Evolutionary conservation across 2,797 vertebrate genomes (phyloP).

Genomic region (Naso thynnoides): DNA sequence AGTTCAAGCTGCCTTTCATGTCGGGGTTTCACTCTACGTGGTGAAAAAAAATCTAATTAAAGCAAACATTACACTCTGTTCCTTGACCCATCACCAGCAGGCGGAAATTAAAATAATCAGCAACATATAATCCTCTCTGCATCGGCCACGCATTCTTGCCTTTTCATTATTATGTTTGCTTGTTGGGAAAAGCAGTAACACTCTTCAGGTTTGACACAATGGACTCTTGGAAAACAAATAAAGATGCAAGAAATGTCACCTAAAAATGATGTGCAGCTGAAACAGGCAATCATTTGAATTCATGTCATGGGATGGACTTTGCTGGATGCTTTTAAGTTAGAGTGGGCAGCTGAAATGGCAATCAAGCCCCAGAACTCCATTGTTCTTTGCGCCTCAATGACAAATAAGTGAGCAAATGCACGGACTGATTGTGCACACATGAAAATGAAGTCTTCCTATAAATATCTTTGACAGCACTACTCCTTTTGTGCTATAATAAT

Average conservation of each 20-base stretch:
- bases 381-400: conserved; percentile 44
- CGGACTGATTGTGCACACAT: conserved; percentile 16
- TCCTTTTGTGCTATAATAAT: background rate
- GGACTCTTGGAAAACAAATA: background rate
- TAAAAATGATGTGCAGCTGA: background rate
- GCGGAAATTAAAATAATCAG: background rate
- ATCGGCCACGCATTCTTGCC: too few relatives aligned
- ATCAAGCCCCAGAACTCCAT: conserved; percentile 34
- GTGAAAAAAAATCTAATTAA: background rate
- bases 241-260: background rate
- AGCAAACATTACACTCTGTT: background rate
- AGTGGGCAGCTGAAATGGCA: conserved; percentile 23
- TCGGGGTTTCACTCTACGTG: background rate
- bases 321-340: conserved; percentile 21
- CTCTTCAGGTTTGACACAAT: background rate
- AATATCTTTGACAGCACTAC: conserved; percentile 2
- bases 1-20: background rate
- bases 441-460: conserved; percentile 20
- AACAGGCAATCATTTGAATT: conserved; percentile 6
- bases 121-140: background rate
- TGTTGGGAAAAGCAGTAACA: background rate
- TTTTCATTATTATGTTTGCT: background rate
- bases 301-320: conserved; percentile 5
- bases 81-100: background rate
- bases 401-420: conserved; percentile 30